Evolutionary conservation across 2,113 vertebrate species (phyloP).

Genomic region (Dicerorhinus sumatrensis): DNA sequence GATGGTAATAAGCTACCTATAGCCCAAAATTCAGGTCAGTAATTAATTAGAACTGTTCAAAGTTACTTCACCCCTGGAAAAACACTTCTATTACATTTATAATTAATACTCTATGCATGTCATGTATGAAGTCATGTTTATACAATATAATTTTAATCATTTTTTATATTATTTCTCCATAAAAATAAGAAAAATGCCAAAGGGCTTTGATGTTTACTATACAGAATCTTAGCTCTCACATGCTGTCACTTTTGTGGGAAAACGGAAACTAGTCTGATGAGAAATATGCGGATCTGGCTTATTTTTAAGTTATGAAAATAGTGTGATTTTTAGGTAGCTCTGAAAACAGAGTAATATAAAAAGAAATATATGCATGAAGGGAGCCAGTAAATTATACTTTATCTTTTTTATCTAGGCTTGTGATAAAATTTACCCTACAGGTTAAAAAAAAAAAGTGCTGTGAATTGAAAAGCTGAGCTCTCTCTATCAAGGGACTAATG

Average conservation of each 20-base stretch:
- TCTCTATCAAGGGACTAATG: conserved; percentile 74
- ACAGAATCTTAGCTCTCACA: conserved; percentile 33
- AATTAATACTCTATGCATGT: conserved; percentile 18
- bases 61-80: conserved; percentile 37
- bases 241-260: conserved; percentile 21
- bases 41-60: conserved; percentile 57
- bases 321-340: conserved; percentile 38
- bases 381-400: conserved; percentile 68
- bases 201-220: background rate
- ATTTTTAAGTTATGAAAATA: conserved; percentile 63
- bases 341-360: conserved; percentile 59
- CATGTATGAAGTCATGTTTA: conserved; percentile 13
- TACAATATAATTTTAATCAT: conserved; percentile 35
- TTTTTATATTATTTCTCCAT: conserved; percentile 39
- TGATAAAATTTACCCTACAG: conserved; percentile 69
- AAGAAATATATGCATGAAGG: conserved; percentile 47
- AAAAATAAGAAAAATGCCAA: conserved; percentile 39
- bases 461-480: conserved; percentile 63
- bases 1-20: background rate
- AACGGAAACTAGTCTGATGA: conserved; percentile 34
- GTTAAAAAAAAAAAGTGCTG: background rate
- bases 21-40: conserved; percentile 21
- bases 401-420: conserved; percentile 67
- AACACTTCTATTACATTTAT: conserved; percentile 44
- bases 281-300: conserved; percentile 55